These are phyloP conservation scores for Acanthopagrus latus DNA, from an alignment of 2,797 vertebrate species.

Conservation along the genomic window DNA sequence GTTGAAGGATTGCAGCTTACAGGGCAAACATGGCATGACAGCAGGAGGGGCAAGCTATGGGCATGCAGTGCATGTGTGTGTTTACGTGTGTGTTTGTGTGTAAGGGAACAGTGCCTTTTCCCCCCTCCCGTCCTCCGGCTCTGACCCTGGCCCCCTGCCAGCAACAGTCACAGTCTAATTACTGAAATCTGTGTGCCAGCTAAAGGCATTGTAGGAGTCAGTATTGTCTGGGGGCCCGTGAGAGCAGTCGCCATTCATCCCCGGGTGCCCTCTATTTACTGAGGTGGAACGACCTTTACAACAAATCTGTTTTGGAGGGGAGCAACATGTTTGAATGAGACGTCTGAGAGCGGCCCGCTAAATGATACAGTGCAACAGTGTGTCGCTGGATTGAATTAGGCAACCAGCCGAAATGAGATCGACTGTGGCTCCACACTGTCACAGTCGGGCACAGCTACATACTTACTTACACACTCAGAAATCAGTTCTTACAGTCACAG, in stretches of 20 bases:
- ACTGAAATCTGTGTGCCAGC: conserved; percentile 83
- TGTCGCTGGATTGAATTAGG: conserved; percentile 48
- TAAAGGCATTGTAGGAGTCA: conserved; percentile 83
- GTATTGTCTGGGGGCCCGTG: conserved; percentile 78
- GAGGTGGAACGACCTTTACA: conserved; percentile 78
- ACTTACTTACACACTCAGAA: neutral
- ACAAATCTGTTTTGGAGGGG: conserved; percentile 66
- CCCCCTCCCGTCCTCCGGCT: conserved; percentile 53
- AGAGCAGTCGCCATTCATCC: conserved; percentile 80
- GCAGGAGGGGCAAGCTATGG: conserved; percentile 44
- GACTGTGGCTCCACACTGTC: conserved; percentile 37
- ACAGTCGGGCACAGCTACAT: neutral
- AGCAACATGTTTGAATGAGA: conserved; percentile 66
- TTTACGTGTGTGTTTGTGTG: conserved; percentile 28
- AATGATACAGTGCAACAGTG: conserved; percentile 68
- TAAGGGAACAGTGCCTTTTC: conserved; percentile 55
- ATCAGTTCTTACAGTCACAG: conserved; percentile 1
- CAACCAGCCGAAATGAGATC: conserved; percentile 51
- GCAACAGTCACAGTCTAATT: conserved; percentile 86
- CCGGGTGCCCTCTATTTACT: conserved; percentile 77
- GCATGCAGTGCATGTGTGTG: conserved; percentile 50
- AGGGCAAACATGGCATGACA: conserved; percentile 65
- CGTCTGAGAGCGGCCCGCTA: conserved; percentile 45
- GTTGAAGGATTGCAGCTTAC: conserved; percentile 65
- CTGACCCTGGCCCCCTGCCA: conserved; percentile 83